phyloP scores from a whole-genome alignment of 2,888 invertebrate genomes.

The Chromoteleia sp. region DNA sequence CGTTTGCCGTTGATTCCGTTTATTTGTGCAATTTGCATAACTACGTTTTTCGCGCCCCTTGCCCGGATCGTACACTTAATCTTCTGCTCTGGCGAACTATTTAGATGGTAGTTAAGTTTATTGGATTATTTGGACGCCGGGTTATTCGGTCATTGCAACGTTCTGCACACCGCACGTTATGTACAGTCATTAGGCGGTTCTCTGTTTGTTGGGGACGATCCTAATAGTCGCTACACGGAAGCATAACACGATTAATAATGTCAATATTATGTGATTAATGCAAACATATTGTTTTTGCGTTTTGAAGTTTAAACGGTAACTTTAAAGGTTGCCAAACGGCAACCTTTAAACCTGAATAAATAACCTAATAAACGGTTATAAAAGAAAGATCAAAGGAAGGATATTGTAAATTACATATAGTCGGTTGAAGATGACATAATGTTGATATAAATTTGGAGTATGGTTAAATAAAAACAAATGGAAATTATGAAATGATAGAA shows the following conservation, averaged over 20 bases:
- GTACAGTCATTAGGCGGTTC: slow-evolving; percentile 40
- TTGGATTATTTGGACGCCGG: slow-evolving; percentile 47
- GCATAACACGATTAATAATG: slow-evolving; percentile 24
- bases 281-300: neutral
- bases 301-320: too few relatives aligned
- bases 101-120: slow-evolving; percentile 38
- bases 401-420: too few relatives aligned
- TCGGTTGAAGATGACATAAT: too few relatives aligned
- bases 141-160: slow-evolving; percentile 26
- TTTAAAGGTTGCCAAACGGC: too few relatives aligned
- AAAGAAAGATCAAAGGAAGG: too few relatives aligned
- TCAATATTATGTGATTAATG: neutral
- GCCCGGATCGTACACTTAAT: slow-evolving; percentile 10
- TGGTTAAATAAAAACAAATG: too few relatives aligned
- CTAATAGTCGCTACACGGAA: slow-evolving; percentile 17
- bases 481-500: too few relatives aligned
- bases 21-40: slow-evolving; percentile 45
- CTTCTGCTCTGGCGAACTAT: slow-evolving; percentile 28
- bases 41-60: slow-evolving; percentile 13
- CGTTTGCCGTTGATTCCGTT: slow-evolving; percentile 8
- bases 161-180: slow-evolving; percentile 10
- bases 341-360: too few relatives aligned
- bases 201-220: slow-evolving; percentile 11
- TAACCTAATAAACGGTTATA: too few relatives aligned
- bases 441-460: too few relatives aligned